These are phyloP conservation scores for Rhopalosiphum padi DNA, from an alignment of 1,140 invertebrate genomes.

Conservation along the genomic window DNA sequence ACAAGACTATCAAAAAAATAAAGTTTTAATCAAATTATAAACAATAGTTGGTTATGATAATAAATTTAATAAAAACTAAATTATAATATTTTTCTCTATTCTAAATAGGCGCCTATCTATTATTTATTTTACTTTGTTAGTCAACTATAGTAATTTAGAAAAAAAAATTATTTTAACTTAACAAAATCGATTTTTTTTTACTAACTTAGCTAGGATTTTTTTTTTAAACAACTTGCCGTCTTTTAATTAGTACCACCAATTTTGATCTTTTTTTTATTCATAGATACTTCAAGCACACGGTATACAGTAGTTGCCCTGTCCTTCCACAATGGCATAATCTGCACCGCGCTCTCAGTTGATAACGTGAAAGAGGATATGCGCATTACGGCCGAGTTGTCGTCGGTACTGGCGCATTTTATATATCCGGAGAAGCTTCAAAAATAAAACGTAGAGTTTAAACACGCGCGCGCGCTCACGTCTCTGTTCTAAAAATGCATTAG, in stretches of 20 bases:
- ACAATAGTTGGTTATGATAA: too few species aligned
- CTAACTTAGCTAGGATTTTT: not conserved
- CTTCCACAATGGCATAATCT: conserved; percentile 20
- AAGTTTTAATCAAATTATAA: not conserved
- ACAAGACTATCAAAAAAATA: too few species aligned
- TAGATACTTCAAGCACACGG: not conserved
- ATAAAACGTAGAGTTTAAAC: conserved; percentile 52
- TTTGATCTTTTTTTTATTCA: not conserved
- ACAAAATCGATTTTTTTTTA: not conserved
- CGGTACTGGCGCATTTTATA: not conserved
- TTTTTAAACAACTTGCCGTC: not conserved
- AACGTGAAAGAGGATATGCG: conserved; percentile 57
- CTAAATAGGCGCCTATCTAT: not conserved
- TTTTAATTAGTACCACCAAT: not conserved
- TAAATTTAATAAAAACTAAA: too few species aligned
- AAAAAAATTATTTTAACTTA: not conserved
- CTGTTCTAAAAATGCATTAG: conserved; percentile 47
- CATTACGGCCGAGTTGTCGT: conserved; percentile 11
- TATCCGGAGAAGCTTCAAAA: conserved; percentile 52
- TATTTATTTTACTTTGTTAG: not conserved
- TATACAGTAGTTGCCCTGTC: conserved; percentile 26
- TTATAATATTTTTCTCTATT: not conserved
- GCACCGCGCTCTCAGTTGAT: not conserved
- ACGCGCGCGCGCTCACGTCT: conserved; percentile 33
- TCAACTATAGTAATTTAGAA: too few species aligned